Percentiles rank a stretch among this genome's conserved stretches.
Conservation (phyloP, 2,888 invertebrate species). For the Lithosia quadra region DNA sequence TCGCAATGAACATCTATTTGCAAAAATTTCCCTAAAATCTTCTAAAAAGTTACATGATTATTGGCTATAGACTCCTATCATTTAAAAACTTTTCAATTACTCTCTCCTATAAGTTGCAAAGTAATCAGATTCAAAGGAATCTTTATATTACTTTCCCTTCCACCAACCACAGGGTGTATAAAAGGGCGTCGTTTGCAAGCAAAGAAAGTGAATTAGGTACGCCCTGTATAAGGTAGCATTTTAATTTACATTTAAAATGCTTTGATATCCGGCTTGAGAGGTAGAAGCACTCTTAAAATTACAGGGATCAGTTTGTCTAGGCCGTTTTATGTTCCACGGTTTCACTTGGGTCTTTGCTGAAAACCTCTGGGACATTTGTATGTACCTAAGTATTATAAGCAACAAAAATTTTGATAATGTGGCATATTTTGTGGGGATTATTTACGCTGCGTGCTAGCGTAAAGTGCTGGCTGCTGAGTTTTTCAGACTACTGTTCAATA, state of each 20-base stretch:
- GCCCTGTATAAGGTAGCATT: constrained; percentile 36
- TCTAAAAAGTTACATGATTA: neutral
- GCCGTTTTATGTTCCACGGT: neutral
- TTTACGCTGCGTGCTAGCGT: neutral
- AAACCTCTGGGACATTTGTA: neutral
- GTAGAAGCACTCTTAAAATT: constrained; percentile 29
- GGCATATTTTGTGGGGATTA: too few species aligned
- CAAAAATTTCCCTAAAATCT: neutral
- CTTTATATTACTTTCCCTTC: neutral
- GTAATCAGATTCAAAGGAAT: constrained; percentile 9
- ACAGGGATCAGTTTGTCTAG: constrained; percentile 18
- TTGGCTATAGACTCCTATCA: neutral
- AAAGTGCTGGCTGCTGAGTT: too few species aligned
- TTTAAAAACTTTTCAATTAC: neutral
- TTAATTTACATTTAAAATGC: constrained; percentile 46
- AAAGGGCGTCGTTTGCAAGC: constrained; percentile 8
- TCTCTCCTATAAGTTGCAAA: neutral
- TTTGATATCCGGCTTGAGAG: constrained; percentile 26
- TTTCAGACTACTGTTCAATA: too few species aligned
- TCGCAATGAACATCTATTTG: too few species aligned
- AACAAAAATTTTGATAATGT: too few species aligned
- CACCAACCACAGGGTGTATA: neutral
- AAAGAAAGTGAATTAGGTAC: constrained; percentile 37
- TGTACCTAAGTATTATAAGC: too few species aligned
- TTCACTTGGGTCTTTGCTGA: neutral